Percentiles rank a stretch among this genome's conserved stretches.
These are phyloP conservation scores for Clusia tigrina DNA, from an alignment of 2,888 invertebrate genomes.

Conservation along the genomic window DNA sequence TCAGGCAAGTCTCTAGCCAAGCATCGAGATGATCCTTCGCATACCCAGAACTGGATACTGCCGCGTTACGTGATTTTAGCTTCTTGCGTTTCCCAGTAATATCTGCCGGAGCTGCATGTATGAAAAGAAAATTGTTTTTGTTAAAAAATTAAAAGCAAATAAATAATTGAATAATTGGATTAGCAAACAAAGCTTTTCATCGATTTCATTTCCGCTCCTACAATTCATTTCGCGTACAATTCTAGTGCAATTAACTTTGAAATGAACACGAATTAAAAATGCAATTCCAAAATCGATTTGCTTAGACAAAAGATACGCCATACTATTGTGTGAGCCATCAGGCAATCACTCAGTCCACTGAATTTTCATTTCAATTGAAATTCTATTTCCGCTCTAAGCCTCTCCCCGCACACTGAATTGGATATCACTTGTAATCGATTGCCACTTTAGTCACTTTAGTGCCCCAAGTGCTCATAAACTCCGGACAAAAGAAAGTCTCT, in stretches of 20 bases:
- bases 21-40: conserved; percentile 62
- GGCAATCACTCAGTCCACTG: no score
- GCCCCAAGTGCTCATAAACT: no score
- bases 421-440: no score
- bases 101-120: conserved; percentile 36
- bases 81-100: conserved; percentile 62
- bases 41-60: conserved; percentile 44
- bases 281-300: background rate
- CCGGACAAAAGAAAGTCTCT: no score
- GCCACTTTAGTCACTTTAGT: no score
- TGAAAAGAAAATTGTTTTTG: background rate
- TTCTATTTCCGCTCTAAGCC: background rate
- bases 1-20: conserved; percentile 63
- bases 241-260: conserved; percentile 15
- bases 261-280: background rate
- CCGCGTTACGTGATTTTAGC: conserved; percentile 58
- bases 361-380: background rate
- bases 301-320: background rate
- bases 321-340: no score
- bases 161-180: conserved; percentile 3
- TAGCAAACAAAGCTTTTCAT: conserved; percentile 26
- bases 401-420: no score
- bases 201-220: conserved; percentile 32
- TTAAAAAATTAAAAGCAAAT: conserved; percentile 7
- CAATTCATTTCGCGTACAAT: conserved; percentile 19